A percentile compares a stretch with the other conserved stretches of the same genome.
These are phyloP conservation scores for Dipodomys ordii DNA, from an alignment of 2,113 vertebrate genomes.

Conservation along the genomic window DNA sequence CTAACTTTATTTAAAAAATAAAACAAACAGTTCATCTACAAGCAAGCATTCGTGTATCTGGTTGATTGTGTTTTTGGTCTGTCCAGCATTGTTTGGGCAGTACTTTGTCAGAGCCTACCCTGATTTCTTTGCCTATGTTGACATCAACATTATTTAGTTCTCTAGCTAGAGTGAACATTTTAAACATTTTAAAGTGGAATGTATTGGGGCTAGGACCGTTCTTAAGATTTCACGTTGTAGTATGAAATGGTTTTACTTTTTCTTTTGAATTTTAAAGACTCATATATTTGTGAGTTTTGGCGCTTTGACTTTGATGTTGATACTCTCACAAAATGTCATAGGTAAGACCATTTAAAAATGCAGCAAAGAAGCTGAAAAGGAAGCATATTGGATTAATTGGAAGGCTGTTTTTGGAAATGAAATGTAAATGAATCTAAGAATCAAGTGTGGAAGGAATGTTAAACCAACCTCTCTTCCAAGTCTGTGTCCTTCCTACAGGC, in stretches of 20 bases:
- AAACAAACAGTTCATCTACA: not conserved
- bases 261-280: not conserved
- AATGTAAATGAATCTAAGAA: not conserved
- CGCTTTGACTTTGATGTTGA: slow-evolving; percentile 16
- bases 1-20: not conserved
- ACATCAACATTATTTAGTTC: slow-evolving; percentile 3
- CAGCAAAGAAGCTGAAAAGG: not conserved
- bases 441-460: not conserved
- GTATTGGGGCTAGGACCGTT: not conserved
- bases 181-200: not conserved
- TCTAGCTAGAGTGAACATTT: slow-evolving; percentile 49
- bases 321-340: slow-evolving; percentile 21
- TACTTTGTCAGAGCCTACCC: not conserved
- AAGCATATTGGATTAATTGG: not conserved
- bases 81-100: not conserved
- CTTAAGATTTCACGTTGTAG: slow-evolving; percentile 26
- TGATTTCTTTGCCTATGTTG: not conserved
- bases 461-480: not conserved
- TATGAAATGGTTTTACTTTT: slow-evolving; percentile 36
- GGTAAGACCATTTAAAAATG: not conserved
- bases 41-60: not conserved
- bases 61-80: not conserved
- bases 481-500: not conserved
- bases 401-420: not conserved
- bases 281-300: not conserved